phyloP scores from a whole-genome alignment of 2,888 invertebrate species.

The Ophion slaviceki region DNA sequence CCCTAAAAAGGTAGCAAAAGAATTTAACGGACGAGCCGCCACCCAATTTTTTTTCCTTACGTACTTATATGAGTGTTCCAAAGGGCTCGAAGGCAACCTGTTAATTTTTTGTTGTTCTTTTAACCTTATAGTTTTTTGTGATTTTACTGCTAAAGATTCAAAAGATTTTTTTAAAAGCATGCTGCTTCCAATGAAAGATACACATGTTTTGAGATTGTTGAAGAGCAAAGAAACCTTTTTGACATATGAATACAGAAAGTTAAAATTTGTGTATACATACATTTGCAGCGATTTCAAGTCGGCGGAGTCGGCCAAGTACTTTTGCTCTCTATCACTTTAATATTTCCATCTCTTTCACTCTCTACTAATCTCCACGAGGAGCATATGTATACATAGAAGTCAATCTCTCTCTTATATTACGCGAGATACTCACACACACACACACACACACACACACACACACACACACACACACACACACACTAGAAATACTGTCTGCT shows the following conservation, averaged over 20 bases:
- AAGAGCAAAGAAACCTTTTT: neutral
- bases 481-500: conserved; percentile 31
- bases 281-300: conserved; percentile 8
- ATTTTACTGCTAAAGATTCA: neutral
- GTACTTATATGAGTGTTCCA: too few relatives aligned
- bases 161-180: neutral
- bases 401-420: conserved; percentile 45
- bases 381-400: conserved; percentile 33
- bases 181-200: neutral
- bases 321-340: neutral
- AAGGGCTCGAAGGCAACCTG: too few relatives aligned
- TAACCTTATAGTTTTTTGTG: neutral
- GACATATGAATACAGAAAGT: neutral
- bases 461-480: conserved; percentile 18
- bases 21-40: too few relatives aligned
- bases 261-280: neutral
- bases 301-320: conserved; percentile 23
- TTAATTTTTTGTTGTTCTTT: neutral
- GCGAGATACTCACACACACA: conserved; percentile 18
- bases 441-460: conserved; percentile 6
- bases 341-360: neutral
- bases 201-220: neutral
- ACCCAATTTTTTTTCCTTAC: too few relatives aligned
- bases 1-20: too few relatives aligned
- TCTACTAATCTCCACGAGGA: conserved; percentile 26